phyloP scores from a whole-genome alignment of 2,888 invertebrate species.

The Limenitis camilla region DNA sequence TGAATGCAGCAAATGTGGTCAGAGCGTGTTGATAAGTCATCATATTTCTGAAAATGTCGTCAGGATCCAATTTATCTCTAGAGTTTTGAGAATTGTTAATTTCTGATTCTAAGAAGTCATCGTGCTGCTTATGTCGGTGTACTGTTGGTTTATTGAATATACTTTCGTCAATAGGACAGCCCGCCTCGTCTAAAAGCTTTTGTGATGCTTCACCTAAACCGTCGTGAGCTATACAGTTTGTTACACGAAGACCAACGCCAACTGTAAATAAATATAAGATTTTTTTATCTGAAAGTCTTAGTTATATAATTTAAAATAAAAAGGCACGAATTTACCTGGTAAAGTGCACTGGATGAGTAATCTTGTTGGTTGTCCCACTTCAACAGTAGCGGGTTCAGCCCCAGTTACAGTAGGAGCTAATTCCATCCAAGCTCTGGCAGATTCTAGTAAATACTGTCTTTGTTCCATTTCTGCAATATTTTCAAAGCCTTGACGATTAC shows the following conservation, averaged over 20 bases:
- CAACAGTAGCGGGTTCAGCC: constrained; percentile 72
- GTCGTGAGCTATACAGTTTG: constrained; percentile 86
- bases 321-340: constrained; percentile 77
- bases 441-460: constrained; percentile 63
- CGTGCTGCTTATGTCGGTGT: constrained; percentile 55
- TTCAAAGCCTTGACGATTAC: constrained; percentile 72
- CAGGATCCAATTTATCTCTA: constrained; percentile 52
- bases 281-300: not conserved
- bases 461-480: constrained; percentile 54
- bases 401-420: constrained; percentile 64
- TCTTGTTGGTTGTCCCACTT: constrained; percentile 82
- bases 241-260: constrained; percentile 82
- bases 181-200: constrained; percentile 81
- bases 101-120: constrained; percentile 56
- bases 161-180: constrained; percentile 82
- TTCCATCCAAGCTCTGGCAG: constrained; percentile 83
- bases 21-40: constrained; percentile 70
- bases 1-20: constrained; percentile 85
- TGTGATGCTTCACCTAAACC: constrained; percentile 85
- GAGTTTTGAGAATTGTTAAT: constrained; percentile 48
- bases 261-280: constrained; percentile 54
- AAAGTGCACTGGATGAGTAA: constrained; percentile 78
- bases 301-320: not conserved
- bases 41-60: constrained; percentile 58
- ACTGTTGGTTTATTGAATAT: constrained; percentile 74